phyloP scores from a whole-genome alignment of 1,140 invertebrate species.

The Drosophila sucinea region DNA sequence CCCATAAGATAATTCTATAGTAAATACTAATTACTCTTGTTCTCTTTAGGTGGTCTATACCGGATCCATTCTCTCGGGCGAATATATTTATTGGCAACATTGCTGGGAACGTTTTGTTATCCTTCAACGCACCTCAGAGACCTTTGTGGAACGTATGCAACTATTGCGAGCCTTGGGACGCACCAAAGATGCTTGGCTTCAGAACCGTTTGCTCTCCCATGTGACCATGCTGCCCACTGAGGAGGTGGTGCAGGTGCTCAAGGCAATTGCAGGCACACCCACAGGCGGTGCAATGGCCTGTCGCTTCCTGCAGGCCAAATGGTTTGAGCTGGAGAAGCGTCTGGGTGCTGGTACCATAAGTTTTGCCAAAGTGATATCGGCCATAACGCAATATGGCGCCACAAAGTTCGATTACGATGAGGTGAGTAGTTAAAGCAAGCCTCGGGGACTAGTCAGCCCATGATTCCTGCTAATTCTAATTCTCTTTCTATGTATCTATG shows the following conservation, averaged over 20 bases:
- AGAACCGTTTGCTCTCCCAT: slow-evolving; percentile 89
- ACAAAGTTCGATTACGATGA: slow-evolving; percentile 89
- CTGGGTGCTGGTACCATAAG: slow-evolving; percentile 88
- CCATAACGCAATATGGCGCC: slow-evolving; percentile 88
- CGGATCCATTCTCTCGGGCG: slow-evolving; percentile 85
- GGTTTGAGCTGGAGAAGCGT: slow-evolving; percentile 86
- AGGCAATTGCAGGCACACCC: slow-evolving; percentile 87
- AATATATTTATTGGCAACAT: slow-evolving; percentile 89
- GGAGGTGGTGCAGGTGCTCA: slow-evolving; percentile 88
- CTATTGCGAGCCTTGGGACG: slow-evolving; percentile 88
- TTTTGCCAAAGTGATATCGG: slow-evolving; percentile 88
- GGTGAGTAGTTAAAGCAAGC: slow-evolving; percentile 80
- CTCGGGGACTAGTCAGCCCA: not conserved
- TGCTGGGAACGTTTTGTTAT: slow-evolving; percentile 87
- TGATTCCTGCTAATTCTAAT: too few relatives aligned
- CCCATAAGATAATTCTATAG: not conserved
- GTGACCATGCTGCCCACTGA: slow-evolving; percentile 87
- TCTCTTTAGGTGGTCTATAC: slow-evolving; percentile 75
- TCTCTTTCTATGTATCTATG: too few relatives aligned
- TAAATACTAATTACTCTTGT: not conserved
- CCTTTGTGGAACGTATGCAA: slow-evolving; percentile 88
- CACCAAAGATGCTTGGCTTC: slow-evolving; percentile 88
- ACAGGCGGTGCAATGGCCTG: slow-evolving; percentile 89
- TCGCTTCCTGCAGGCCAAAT: slow-evolving; percentile 90
- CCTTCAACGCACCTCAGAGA: slow-evolving; percentile 84